Evolutionary conservation across 2,888 invertebrate species (phyloP), one percentile per base, ranked within the genome.

Genomic region (Drosophila atripex): DNA sequence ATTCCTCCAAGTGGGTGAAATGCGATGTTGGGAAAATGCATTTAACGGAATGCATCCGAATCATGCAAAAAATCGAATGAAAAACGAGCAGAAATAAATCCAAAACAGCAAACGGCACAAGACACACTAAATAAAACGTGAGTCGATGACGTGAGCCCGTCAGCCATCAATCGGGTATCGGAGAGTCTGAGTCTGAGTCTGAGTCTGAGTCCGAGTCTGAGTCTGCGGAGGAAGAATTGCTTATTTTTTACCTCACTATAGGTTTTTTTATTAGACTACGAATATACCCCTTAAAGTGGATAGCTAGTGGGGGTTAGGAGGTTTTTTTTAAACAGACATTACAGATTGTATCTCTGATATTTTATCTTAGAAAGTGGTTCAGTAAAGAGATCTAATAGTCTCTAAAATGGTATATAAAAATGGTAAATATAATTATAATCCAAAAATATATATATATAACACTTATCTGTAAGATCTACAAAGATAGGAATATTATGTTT

Each of bases 121-220:
- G 46, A n/a, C 46, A 46, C 61, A 59, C 11, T 28, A n/a, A 21
- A 16, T 16, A 60, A 86, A 71, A 68, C 61, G 85, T 73, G 45
- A 70, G 72, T 54, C 64, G 64, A 71, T 71, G 72, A 85, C 87
- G 87, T 84, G 87, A 80, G 87, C 78, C 76, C 76, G 69, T 61
- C 71, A 85, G 87, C 75, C 87, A 80, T 85, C 78, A 87, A 78
- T 79, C 77, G 86, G 71, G 55, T 60, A 52, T 52, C 30, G 52
- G 16, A 41, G 55, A n/a, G 28, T 4, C 51, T 28, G 28, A n/a
- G n/a, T n/a, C n/a, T n/a, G n/a, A n/a, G n/a, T n/a, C n/a, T n/a
- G n/a, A n/a, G n/a, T n/a, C n/a, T n/a, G n/a, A n/a, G n/a, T n/a
- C n/a, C n/a, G n/a, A n/a, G n/a, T n/a, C n/a, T n/a, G n/a, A n/a